Conservation (phyloP, 1,140 invertebrate genomes). For the Procambarus clarkii region DNA sequence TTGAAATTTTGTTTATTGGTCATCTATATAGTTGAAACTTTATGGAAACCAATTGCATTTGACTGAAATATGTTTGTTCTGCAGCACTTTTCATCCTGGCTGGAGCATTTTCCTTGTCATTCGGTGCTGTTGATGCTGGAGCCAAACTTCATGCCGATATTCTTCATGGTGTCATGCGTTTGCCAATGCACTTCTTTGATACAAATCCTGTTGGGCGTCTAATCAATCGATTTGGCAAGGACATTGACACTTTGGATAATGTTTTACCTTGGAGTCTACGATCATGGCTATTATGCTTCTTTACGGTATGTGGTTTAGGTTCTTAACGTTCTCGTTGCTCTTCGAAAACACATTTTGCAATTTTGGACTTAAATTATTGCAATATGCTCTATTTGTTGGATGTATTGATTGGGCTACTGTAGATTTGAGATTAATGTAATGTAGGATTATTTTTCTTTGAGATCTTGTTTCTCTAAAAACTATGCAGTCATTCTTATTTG, state of each 20-base stretch:
- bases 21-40: background rate
- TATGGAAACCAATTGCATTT: background rate
- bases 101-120: constrained; percentile 55
- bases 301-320: constrained; percentile 69
- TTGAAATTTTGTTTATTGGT: too few relatives aligned
- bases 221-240: constrained; percentile 78
- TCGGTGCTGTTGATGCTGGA: constrained; percentile 46
- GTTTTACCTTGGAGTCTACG: constrained; percentile 75
- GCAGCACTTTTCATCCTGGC: constrained; percentile 45
- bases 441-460: too few relatives aligned
- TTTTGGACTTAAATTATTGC: too few relatives aligned
- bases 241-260: constrained; percentile 77
- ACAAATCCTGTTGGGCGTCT: constrained; percentile 84
- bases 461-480: too few relatives aligned
- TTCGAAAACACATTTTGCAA: too few relatives aligned
- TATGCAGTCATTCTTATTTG: too few relatives aligned
- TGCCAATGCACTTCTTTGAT: constrained; percentile 86
- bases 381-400: too few relatives aligned
- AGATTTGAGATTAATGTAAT: too few relatives aligned
- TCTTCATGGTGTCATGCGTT: constrained; percentile 78
- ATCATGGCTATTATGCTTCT: constrained; percentile 74
- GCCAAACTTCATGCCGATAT: constrained; percentile 73
- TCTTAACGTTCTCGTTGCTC: background rate
- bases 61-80: constrained; percentile 4
- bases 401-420: too few relatives aligned